Conservation (phyloP, 2,797 vertebrate species). For the Cheirogaleus major region DNA sequence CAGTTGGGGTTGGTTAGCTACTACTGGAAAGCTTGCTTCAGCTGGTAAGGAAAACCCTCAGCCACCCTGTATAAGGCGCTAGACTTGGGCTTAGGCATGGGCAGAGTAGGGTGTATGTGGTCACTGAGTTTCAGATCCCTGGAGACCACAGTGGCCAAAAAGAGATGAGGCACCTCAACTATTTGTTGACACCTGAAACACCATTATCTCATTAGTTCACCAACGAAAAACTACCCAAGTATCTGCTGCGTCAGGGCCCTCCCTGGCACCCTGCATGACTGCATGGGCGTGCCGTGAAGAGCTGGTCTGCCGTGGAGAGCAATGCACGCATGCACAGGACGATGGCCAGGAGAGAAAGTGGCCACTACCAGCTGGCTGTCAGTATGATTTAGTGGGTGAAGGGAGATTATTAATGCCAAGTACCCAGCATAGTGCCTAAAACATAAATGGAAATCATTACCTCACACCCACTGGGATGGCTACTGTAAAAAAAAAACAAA, state of each 20-base stretch:
- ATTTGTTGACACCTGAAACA: neutral
- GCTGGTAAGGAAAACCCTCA: neutral
- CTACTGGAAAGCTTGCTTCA: neutral
- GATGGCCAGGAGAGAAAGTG: neutral
- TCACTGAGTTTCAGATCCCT: neutral
- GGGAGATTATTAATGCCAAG: neutral
- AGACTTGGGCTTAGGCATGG: neutral
- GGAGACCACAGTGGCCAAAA: neutral
- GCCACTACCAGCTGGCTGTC: neutral
- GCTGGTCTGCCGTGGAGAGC: neutral
- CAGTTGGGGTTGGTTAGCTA: neutral
- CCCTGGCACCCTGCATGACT: rapidly evolving
- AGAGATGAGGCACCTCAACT: neutral
- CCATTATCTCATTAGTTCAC: neutral
- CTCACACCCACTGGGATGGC: neutral
- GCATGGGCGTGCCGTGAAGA: rapidly evolving
- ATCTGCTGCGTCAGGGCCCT: neutral
- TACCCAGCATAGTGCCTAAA: neutral
- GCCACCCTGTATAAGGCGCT: neutral
- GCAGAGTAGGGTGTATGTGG: neutral
- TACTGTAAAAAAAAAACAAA: neutral
- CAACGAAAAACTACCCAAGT: neutral
- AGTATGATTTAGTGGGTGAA: neutral
- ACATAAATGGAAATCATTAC: neutral
- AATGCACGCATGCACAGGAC: neutral